Conservation (phyloP, 2,113 vertebrate species). For the Xiphias gladius region DNA sequence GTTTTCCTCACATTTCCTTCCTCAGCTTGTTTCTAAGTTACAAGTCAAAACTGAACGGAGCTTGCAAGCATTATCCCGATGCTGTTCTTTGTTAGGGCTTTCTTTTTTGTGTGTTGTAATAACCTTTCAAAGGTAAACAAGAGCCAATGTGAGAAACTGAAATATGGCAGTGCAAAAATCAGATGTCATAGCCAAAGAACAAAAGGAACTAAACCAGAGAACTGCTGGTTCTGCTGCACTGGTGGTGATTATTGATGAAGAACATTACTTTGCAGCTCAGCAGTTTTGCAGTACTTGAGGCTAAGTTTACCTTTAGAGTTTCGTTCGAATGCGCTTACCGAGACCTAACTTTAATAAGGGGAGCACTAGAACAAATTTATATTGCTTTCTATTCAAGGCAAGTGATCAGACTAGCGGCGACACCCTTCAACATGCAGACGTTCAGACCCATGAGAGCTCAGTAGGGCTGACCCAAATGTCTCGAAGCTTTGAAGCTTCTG, state of each 20-base stretch:
- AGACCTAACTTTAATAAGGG: constrained; percentile 2
- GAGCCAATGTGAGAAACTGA: constrained; percentile 34
- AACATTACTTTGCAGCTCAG: neutral
- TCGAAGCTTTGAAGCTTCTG: no score
- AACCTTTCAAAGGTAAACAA: constrained; percentile 54
- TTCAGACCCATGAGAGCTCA: no score
- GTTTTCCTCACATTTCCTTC: constrained; percentile 24
- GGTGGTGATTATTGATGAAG: constrained; percentile 13
- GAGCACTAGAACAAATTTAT: neutral
- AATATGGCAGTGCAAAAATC: constrained; percentile 13
- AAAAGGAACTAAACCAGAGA: constrained; percentile 18
- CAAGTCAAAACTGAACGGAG: constrained; percentile 31
- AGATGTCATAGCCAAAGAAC: constrained; percentile 29
- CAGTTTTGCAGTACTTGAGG: constrained; percentile 2
- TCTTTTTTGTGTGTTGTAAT: constrained; percentile 20
- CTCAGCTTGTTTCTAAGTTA: constrained; percentile 43
- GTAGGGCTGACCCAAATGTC: no score
- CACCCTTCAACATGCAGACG: no score
- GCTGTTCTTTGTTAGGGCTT: constrained; percentile 29
- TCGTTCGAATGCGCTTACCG: neutral
- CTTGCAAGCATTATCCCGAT: constrained; percentile 42
- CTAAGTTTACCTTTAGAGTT: neutral
- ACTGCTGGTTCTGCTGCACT: neutral
- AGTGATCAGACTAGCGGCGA: neutral
- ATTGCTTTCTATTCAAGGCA: neutral